Evolutionary conservation across 2,888 invertebrate genomes (phyloP).

Genomic region (Auanema freiburgensis): DNA sequence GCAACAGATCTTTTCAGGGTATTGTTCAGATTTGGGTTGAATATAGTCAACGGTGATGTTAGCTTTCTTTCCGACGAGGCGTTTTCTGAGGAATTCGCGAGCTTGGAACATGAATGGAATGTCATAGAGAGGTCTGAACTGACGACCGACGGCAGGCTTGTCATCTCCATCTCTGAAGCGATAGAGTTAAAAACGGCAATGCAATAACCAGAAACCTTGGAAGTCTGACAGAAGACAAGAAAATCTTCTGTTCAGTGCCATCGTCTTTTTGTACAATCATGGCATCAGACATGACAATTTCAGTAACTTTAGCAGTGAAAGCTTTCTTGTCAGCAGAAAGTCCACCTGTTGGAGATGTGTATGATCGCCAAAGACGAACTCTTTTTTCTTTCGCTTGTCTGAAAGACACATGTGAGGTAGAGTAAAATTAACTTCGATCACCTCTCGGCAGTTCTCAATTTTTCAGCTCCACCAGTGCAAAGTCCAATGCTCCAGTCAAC

Average conservation of each 20-base stretch:
- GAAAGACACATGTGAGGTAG: conserved; percentile 5
- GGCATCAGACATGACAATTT: conserved; percentile 92
- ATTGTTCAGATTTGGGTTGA: conserved; percentile 88
- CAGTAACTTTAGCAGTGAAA: conserved; percentile 69
- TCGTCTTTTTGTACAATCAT: conserved; percentile 81
- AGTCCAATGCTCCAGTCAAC: conserved; percentile 89
- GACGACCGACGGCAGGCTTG: conserved; percentile 41
- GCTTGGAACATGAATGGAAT: conserved; percentile 99
- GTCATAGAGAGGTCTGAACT: conserved; percentile 83
- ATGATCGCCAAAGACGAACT: conserved; percentile 87
- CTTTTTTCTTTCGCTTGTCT: conserved; percentile 81
- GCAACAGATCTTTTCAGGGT: conserved; percentile 90
- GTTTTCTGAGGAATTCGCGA: conserved; percentile 91
- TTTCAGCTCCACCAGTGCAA: conserved; percentile 80
- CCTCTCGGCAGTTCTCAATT: conserved; percentile 82
- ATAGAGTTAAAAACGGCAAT: conserved; percentile 1
- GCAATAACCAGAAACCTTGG: conserved; percentile 74
- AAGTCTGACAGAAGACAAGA: conserved; percentile 90
- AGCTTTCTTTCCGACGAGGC: conserved; percentile 87
- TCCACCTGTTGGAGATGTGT: conserved; percentile 71
- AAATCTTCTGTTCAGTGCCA: conserved; percentile 83
- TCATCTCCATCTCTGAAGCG: conserved; percentile 34
- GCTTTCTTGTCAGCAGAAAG: conserved; percentile 43
- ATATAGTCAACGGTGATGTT: conserved; percentile 87
- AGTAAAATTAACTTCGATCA: conserved; percentile 44